Evolutionary conservation across 2,797 vertebrate species (phyloP), one percentile per base, ranked within the genome.

Genomic region (Gymnothorax javanicus): DNA sequence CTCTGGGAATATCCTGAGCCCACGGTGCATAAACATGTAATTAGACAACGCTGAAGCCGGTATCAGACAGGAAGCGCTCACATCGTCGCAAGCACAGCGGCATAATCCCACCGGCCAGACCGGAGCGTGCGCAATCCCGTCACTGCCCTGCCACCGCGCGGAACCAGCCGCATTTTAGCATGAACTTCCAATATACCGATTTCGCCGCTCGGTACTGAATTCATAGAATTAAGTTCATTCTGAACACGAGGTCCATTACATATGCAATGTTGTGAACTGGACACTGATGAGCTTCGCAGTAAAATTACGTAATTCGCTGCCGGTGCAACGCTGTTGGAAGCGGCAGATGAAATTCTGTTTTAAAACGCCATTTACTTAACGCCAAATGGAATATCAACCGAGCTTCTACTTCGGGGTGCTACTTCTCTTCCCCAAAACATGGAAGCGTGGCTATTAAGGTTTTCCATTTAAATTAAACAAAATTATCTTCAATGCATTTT

Each of bases 1-100:
- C 93, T 93, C 91, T 87, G 90, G 90, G 93, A 94, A 93, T 93
- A 91, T 93, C 27, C 62, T n/a, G 92, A 89, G 93, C 87, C 90
- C 92, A 86, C 90, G 82, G 89, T 93, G 91, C 93, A 89, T 94
- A 93, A 93, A 94, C 92, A 92, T 92, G 91, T 56, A 87, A 82
- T 82, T 64, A 50, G 67, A 89, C 92, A 93, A 92, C 90, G 92
- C 91, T 94, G 95, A 94, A 93, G 91, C 91, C 91, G 91, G 87
- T 91, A 90, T 90, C 87, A 83, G 90, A 81, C 90, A 71, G 17
- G 6, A 20, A 75, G 75, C 50, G 75, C n/a, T 1, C 50, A 9
- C 17, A n/a, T 8, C 23, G 52, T 52, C 13, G 7, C 20, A 20
- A 13, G 5, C 12, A 79, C 75, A 54, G 50, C 50, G 2, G 75